Evolutionary conservation across 2,888 invertebrate genomes (phyloP).

Genomic region (Pyrrhia umbra): DNA sequence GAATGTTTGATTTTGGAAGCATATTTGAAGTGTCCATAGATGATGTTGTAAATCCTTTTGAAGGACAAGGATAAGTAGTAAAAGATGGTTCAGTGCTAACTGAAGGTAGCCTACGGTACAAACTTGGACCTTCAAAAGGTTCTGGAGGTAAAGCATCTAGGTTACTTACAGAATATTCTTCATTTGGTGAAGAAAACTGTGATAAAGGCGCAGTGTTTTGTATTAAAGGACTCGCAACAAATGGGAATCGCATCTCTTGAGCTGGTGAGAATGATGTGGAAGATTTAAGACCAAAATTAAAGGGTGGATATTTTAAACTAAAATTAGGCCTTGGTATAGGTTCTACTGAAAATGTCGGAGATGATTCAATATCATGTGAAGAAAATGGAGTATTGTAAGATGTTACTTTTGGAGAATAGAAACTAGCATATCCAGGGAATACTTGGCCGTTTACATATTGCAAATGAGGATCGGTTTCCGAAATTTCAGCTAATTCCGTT

Average conservation of each 20-base stretch:
- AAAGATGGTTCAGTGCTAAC: neutral
- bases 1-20: neutral
- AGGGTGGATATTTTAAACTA: conserved; percentile 6
- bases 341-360: conserved; percentile 4
- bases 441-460: neutral
- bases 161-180: neutral
- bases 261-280: neutral
- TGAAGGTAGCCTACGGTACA: neutral
- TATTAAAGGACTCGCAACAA: neutral
- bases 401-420: neutral
- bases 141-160: neutral
- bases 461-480: neutral
- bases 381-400: neutral
- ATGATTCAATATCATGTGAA: neutral
- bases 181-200: neutral
- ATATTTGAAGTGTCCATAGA: neutral
- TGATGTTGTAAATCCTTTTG: neutral
- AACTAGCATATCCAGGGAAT: neutral
- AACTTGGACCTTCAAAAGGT: neutral
- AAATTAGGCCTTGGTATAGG: neutral
- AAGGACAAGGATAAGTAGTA: neutral
- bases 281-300: neutral
- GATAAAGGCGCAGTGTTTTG: neutral
- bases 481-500: neutral
- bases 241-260: conserved; percentile 7